Evolutionary conservation across 2,888 invertebrate species (phyloP).

Genomic region (Plagodis dolabraria): DNA sequence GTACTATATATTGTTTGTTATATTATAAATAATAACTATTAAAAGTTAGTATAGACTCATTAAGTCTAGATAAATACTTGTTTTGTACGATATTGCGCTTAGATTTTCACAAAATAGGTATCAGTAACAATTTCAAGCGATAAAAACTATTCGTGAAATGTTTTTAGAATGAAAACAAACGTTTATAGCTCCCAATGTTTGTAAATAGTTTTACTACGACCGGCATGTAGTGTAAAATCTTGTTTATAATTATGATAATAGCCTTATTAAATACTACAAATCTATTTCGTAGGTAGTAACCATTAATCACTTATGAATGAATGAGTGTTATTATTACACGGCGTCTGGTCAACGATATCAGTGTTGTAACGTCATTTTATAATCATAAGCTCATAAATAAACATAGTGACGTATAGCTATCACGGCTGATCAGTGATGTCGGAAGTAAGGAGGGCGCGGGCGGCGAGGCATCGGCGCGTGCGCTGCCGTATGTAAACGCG

Average conservation of each 20-base stretch:
- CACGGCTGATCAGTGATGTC: slow-evolving; percentile 53
- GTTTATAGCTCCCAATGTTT: slow-evolving; percentile 53
- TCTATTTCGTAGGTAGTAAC: slow-evolving; percentile 79
- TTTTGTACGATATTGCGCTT: too few relatives aligned
- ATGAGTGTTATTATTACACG: slow-evolving; percentile 78
- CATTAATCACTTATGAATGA: slow-evolving; percentile 81
- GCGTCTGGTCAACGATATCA: slow-evolving; percentile 79
- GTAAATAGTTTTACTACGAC: slow-evolving; percentile 74
- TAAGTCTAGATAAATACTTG: too few relatives aligned
- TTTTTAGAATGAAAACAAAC: slow-evolving; percentile 31
- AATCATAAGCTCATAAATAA: slow-evolving; percentile 84
- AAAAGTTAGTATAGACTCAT: too few relatives aligned
- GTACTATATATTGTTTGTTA: too few relatives aligned
- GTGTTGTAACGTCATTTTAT: slow-evolving; percentile 81
- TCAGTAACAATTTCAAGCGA: not conserved
- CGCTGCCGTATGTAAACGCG: slow-evolving; percentile 65
- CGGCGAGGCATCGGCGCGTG: slow-evolving; percentile 50
- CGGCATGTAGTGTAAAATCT: slow-evolving; percentile 76
- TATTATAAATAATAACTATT: too few relatives aligned
- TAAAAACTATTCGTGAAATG: slow-evolving; percentile 6
- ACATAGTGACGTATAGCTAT: slow-evolving; percentile 74
- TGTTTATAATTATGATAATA: slow-evolving; percentile 83
- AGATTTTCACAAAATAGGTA: too few relatives aligned
- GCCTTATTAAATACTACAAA: slow-evolving; percentile 77
- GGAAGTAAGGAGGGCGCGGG: slow-evolving; percentile 39